Base-by-base conservation (phyloP, 2,888 invertebrate species). In the Diarsia brunnea region DNA sequence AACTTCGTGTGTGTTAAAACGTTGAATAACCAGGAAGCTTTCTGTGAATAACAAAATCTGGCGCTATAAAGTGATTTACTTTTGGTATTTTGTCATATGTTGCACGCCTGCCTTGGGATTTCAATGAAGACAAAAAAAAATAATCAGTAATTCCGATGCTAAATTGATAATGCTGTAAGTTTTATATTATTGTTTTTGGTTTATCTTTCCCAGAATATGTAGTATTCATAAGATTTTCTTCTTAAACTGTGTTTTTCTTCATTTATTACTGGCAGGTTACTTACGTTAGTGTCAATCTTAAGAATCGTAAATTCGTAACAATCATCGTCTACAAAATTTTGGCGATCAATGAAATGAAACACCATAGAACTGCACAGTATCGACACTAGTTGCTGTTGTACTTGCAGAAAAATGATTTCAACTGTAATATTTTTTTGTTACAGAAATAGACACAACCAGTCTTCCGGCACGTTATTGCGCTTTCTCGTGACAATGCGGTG, bases 81-180 rank as follows among this genome's bases (percentile, higher is more conserved):
- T 93, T 91, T 92, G 92, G 92, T 94, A 95, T 96, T 95, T 95
- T 94, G 92, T 95, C 95, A 93, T 93, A 95, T 93, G 95, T 95
- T 95, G 95, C 96, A 96, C 96, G 96, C 96, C 96, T 96, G 95
- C 92, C 94, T 95, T 95, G 95, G 93, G 95, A 94, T 94, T 94
- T 94, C 90, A 92, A 94, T 93, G 93, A 94, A 94, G 95, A 95
- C 95, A 96, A 96, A 96, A 94, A 85, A 94, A 96, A 73, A 94
- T 94, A 93, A 94, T 95, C 93, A 92, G 91, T 93, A 93, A 93
- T 94, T 96, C 92, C 91, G 93, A 95, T 95, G 95, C 92, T 93
- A 91, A 91, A 94, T 94, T 94, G 95, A 96, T 96, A 96, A 96
- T 96, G 96, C 93, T 88, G 96, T 96, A 93, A 95, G 96, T 95